Evolutionary conservation across 1,140 invertebrate genomes (phyloP), one percentile per base, ranked within the genome.

Genomic region (Hyles euphorbiae): DNA sequence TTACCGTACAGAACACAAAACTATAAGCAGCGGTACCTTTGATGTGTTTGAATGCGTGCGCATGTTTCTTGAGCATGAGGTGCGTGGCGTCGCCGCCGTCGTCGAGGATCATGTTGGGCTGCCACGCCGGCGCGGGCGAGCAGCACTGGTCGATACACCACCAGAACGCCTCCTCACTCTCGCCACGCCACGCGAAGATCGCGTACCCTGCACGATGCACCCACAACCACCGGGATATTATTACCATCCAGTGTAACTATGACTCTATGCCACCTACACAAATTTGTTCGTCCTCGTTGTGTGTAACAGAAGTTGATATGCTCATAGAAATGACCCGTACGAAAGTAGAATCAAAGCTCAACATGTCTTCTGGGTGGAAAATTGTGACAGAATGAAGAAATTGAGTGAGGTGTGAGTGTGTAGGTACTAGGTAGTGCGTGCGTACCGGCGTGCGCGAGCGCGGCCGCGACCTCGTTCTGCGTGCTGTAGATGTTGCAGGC

Each of bases 401-500:
- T n/a, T 22, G 22, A 22, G 22, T 22, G 22, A 22, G 22, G 22
- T 22, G 22, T 22, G 2, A 40, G 5, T 40, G 36, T 40, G 8
- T 5, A 40, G 7, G 3, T 11, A 6, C 5, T 48, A n/a, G 46
- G 10, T 48, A 48, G n/a, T 48, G n/a, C 5, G 12, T 22, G 10
- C 58, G 60, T 60, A 89, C 88, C 95, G 53, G 95, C 94, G 87
- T 98, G 95, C 1, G 98, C 98, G 58, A 99, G 83, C 0, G 98
- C 97, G n/a, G 98, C 97, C 3, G 97, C 97, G 2, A 99, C 98
- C 90, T 99, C 97, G 90, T 99, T 99, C 94, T 98, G 98, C 5
- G 98, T 99, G 45, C 98, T 99, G 88, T 98, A 99, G 69, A 99
- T 99, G 89, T 99, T 99, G 85, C 98, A 99, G 5, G 98, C 97